Evolutionary conservation across 1,140 invertebrate genomes (phyloP).

Genomic region (Ceratina japonica): DNA sequence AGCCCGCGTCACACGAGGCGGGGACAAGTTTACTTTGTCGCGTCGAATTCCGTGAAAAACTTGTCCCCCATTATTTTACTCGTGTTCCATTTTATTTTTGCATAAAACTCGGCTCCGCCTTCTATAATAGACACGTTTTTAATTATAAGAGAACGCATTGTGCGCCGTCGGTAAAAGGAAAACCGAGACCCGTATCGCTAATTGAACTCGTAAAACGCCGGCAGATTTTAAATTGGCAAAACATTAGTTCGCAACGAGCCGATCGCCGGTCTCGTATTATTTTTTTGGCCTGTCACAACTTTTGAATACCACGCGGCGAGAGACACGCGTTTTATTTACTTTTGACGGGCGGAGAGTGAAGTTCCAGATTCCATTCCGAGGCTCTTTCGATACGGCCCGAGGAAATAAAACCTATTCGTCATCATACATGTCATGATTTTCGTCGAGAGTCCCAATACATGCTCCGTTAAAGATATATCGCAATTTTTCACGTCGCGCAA

Average conservation of each 20-base stretch:
- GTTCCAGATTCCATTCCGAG: conserved; percentile 21
- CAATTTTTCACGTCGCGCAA: not conserved
- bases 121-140: not conserved
- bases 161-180: not conserved
- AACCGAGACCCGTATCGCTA: not conserved
- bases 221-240: not conserved
- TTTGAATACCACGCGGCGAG: conserved; percentile 28
- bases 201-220: conserved; percentile 1
- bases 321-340: conserved; percentile 36
- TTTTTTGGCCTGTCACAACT: conserved; percentile 22
- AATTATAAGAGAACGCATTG: not conserved
- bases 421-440: conserved; percentile 33
- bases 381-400: conserved; percentile 19
- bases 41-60: conserved; percentile 39
- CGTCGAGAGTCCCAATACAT: conserved; percentile 1
- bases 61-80: not conserved
- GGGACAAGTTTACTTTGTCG: conserved; percentile 50
- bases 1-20: conserved; percentile 68
- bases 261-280: conserved; percentile 15
- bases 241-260: not conserved
- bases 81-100: not conserved
- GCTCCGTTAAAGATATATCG: not conserved
- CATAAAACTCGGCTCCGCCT: not conserved
- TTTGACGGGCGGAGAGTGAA: conserved; percentile 14
- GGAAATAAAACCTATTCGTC: conserved; percentile 38